Evolutionary conservation across 2,113 vertebrate species (phyloP).

Genomic region (Gadus chalcogrammus): DNA sequence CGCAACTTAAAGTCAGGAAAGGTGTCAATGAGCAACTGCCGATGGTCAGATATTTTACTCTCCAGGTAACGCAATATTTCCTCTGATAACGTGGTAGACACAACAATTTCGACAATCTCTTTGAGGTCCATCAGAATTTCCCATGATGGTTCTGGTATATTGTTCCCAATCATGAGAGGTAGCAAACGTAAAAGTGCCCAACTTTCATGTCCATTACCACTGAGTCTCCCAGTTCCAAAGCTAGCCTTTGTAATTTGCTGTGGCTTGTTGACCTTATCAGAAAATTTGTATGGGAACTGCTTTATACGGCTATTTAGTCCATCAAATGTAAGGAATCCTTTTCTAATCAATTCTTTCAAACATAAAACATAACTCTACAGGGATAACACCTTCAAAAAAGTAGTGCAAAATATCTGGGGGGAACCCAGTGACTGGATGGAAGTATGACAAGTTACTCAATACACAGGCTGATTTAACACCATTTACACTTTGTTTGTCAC

Average conservation of each 20-base stretch:
- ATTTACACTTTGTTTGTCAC: conserved; percentile 6
- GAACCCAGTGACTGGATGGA: conserved; percentile 15
- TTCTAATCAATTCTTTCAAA: no score
- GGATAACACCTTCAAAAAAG: no score
- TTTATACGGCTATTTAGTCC: background rate
- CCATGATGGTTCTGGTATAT: background rate
- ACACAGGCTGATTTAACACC: conserved; percentile 26
- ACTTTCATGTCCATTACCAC: background rate
- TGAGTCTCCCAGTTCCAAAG: background rate
- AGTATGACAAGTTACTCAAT: conserved; percentile 9
- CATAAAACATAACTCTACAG: no score
- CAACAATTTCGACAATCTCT: background rate
- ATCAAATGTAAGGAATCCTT: no score
- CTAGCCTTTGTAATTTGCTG: background rate
- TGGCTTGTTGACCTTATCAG: background rate
- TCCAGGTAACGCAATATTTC: conserved; percentile 13
- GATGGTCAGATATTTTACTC: conserved; percentile 17
- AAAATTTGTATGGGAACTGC: background rate
- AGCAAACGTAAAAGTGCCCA: background rate
- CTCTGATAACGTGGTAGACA: conserved; percentile 3
- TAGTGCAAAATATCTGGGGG: no score
- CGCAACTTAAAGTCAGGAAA: conserved; percentile 8
- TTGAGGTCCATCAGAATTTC: conserved; percentile 1
- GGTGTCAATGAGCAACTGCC: background rate
- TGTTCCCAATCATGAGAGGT: background rate